A percentile compares a stretch with the other conserved stretches of the same genome.
phyloP scores from a whole-genome alignment of 2,888 invertebrate genomes.

The Scrobipalpa costella region DNA sequence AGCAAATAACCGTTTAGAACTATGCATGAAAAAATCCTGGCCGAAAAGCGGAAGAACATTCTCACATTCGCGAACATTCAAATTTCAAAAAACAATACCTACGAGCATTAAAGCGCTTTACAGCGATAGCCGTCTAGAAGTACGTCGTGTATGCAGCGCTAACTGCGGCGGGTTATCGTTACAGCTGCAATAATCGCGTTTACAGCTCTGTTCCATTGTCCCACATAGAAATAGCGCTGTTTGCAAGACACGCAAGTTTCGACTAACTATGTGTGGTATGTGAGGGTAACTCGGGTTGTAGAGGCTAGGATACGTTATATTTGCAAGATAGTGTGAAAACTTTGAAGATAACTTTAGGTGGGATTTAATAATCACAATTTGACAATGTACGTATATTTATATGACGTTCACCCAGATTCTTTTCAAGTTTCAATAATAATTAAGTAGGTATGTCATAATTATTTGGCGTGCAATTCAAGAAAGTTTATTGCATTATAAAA shows the following conservation, averaged over 20 bases:
- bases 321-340: background rate
- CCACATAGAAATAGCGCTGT: conserved; percentile 25
- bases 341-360: background rate
- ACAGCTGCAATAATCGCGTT: conserved; percentile 65
- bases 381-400: too few relatives aligned
- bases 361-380: too few relatives aligned
- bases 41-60: conserved; percentile 22
- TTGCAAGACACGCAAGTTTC: conserved; percentile 4
- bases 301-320: background rate
- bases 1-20: too few relatives aligned
- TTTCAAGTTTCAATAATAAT: too few relatives aligned
- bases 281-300: background rate
- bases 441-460: too few relatives aligned
- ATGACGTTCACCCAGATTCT: too few relatives aligned
- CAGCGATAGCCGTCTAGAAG: conserved; percentile 15
- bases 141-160: conserved; percentile 11
- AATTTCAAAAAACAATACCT: conserved; percentile 11
- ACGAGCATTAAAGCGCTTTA: conserved; percentile 38
- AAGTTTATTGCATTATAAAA: too few relatives aligned
- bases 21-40: conserved; percentile 6
- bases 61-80: conserved; percentile 39
- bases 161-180: conserved; percentile 55
- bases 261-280: background rate
- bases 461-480: too few relatives aligned
- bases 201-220: conserved; percentile 41